phyloP scores from a whole-genome alignment of 2,113 vertebrate genomes.

The Stigmatopora nigra region DNA sequence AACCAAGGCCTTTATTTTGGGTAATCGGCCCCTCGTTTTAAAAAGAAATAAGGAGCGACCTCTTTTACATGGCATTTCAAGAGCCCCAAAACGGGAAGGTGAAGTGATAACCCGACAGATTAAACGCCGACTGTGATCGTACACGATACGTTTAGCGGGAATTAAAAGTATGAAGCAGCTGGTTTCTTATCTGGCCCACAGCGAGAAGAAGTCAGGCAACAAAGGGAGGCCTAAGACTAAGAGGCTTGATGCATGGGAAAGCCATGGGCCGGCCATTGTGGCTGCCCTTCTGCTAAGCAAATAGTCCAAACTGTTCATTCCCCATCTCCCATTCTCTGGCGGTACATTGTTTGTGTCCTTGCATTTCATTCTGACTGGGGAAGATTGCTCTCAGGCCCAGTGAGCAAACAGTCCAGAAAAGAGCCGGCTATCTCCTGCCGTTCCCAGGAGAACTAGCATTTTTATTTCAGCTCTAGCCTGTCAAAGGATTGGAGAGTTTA shows the following conservation, averaged over 20 bases:
- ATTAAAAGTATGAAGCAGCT: constrained; percentile 85
- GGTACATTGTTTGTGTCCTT: constrained; percentile 99
- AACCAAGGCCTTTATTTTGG: neutral
- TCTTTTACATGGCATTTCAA: constrained; percentile 50
- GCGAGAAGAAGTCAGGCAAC: constrained; percentile 81
- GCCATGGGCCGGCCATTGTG: constrained; percentile 93
- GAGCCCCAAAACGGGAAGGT: constrained; percentile 24
- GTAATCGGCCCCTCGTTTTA: constrained; percentile 46
- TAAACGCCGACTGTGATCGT: constrained; percentile 61
- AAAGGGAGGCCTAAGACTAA: constrained; percentile 90
- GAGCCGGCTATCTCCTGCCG: constrained; percentile 93
- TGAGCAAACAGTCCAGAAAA: constrained; percentile 99
- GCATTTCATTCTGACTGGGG: constrained; percentile 99
- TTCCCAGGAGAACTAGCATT: constrained; percentile 99
- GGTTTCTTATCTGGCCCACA: constrained; percentile 87
- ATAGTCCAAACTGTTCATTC: constrained; percentile 99
- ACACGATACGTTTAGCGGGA: constrained; percentile 73
- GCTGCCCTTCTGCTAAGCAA: constrained; percentile 99
- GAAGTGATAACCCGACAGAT: constrained; percentile 58
- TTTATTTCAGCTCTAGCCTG: constrained; percentile 99
- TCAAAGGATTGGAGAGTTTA: constrained; percentile 99
- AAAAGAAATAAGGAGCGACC: constrained; percentile 56
- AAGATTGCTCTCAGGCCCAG: constrained; percentile 99
- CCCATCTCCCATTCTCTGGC: constrained; percentile 98
- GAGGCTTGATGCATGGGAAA: constrained; percentile 96